These are phyloP conservation scores for Acanthopagrus latus DNA, from an alignment of 2,797 vertebrate genomes.

Conservation along the genomic window DNA sequence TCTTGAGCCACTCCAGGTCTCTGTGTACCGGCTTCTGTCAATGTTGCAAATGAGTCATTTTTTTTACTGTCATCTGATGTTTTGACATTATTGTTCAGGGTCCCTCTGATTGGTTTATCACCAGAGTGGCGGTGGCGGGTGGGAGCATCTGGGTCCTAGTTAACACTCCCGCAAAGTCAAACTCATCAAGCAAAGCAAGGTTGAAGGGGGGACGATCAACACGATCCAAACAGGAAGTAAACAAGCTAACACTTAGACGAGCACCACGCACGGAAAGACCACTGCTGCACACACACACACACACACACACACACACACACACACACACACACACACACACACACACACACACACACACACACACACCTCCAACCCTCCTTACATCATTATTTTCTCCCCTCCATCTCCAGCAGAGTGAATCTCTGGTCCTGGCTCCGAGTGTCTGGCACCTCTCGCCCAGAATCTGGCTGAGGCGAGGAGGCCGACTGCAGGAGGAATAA, in stretches of 20 bases:
- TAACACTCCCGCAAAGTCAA: constrained; percentile 68
- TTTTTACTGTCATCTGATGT: constrained; percentile 12
- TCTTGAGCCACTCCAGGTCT: no score
- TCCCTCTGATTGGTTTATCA: constrained; percentile 24
- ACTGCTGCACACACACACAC: constrained; percentile 21
- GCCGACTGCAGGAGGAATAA: constrained; percentile 47
- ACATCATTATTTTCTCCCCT: constrained; percentile 73
- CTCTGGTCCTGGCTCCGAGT: constrained; percentile 56
- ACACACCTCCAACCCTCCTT: constrained; percentile 45
- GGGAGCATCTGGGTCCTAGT: constrained; percentile 52
- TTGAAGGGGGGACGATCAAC: constrained; percentile 71
- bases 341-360: constrained; percentile 24
- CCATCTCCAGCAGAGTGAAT: constrained; percentile 71
- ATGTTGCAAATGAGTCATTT: not conserved
- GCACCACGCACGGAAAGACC: constrained; percentile 38
- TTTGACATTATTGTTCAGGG: constrained; percentile 31
- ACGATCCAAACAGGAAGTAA: constrained; percentile 70
- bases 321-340: constrained; percentile 33
- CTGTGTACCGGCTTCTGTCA: no score
- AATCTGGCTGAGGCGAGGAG: constrained; percentile 59
- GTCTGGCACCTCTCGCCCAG: constrained; percentile 82
- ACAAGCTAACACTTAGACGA: constrained; percentile 69
- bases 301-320: constrained; percentile 32
- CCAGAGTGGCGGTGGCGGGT: not conserved
- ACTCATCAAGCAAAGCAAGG: constrained; percentile 70